These are phyloP conservation scores for Prosapia bicincta DNA, from an alignment of 2,888 invertebrate species.

Conservation along the genomic window DNA sequence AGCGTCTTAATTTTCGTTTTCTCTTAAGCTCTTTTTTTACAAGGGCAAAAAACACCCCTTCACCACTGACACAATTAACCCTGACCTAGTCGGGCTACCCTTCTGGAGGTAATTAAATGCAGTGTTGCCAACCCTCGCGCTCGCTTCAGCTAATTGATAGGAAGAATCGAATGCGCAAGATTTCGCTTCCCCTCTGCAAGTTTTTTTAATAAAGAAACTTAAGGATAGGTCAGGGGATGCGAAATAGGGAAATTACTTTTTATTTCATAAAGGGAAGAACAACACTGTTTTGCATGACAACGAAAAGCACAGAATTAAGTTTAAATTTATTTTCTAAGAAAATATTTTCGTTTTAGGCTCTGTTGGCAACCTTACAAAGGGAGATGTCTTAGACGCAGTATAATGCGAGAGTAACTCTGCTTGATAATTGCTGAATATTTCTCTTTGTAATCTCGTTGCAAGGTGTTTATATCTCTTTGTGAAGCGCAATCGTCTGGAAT, in stretches of 20 bases:
- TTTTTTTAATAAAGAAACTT: slow-evolving; percentile 16
- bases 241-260: slow-evolving; percentile 6
- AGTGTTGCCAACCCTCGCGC: background rate
- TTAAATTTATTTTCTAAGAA: background rate
- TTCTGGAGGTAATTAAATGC: slow-evolving; percentile 14
- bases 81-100: slow-evolving; percentile 7
- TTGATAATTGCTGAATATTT: background rate
- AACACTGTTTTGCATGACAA: background rate
- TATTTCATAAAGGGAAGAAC: background rate
- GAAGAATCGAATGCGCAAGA: slow-evolving; percentile 25
- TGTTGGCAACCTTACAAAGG: background rate
- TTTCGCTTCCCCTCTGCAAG: background rate
- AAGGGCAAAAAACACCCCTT: background rate
- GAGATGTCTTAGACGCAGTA: background rate
- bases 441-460: background rate
- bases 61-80: slow-evolving; percentile 24
- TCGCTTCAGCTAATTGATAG: slow-evolving; percentile 17
- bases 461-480: background rate
- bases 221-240: slow-evolving; percentile 16
- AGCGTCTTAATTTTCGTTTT: background rate
- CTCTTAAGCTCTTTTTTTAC: background rate
- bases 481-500: background rate
- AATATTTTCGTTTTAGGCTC: background rate
- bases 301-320: background rate
- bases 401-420: background rate